phyloP scores from a whole-genome alignment of 2,113 vertebrate species.

The Nycticebus coucang region DNA sequence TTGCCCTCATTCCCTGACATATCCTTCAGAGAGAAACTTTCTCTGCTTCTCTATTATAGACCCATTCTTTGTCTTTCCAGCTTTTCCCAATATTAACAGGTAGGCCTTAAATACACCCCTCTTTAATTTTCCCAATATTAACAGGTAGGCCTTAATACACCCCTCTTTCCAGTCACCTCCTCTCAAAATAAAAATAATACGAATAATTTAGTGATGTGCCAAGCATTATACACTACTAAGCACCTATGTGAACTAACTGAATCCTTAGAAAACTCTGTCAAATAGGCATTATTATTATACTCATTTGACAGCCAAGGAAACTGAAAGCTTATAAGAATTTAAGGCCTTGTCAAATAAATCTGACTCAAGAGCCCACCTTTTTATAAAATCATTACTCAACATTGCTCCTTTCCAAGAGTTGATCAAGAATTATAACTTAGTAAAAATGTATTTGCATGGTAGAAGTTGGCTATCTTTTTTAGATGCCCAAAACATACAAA shows the following conservation, averaged over 20 bases:
- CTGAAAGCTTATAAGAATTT: no score
- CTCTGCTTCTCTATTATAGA: background rate
- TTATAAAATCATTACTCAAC: background rate
- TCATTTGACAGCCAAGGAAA: no score
- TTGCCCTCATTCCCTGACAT: accelerated
- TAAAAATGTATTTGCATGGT: background rate
- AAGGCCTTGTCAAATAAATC: no score
- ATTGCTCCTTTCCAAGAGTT: background rate
- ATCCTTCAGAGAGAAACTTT: background rate
- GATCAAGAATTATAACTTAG: background rate
- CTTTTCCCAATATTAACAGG: background rate
- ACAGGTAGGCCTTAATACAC: background rate
- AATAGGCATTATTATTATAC: background rate
- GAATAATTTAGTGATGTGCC: background rate
- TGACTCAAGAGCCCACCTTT: background rate
- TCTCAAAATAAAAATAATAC: constrained; percentile 54
- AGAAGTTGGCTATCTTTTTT: background rate
- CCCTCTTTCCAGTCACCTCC: background rate
- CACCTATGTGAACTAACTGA: background rate
- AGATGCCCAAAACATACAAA: background rate
- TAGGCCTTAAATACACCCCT: background rate
- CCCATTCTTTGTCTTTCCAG: background rate
- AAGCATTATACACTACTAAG: background rate
- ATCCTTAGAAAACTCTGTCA: background rate
- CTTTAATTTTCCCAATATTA: background rate